Percentiles rank a stretch among this genome's conserved stretches.
Evolutionary conservation across 2,888 invertebrate species (phyloP).

Genomic region (Lissonota sp.): DNA sequence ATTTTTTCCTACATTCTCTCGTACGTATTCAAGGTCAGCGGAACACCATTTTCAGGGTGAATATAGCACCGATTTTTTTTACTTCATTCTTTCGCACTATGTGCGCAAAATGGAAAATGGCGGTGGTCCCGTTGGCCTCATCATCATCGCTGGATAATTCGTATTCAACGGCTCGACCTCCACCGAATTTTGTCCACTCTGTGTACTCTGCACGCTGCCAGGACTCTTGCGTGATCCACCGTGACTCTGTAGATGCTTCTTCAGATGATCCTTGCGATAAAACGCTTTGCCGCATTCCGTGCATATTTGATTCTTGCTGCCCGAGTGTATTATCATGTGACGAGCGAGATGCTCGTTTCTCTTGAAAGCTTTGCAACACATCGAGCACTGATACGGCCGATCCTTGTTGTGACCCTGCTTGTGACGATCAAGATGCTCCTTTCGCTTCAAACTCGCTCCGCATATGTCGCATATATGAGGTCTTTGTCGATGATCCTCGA

Average conservation of each 20-base stretch:
- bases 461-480: constrained; percentile 92
- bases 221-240: constrained; percentile 88
- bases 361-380: constrained; percentile 92
- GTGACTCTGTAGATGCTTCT: constrained; percentile 92
- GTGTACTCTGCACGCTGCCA: constrained; percentile 82
- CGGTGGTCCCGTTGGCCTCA: constrained; percentile 81
- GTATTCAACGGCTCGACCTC: constrained; percentile 74
- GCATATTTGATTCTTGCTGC: constrained; percentile 92
- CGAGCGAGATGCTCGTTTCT: constrained; percentile 93
- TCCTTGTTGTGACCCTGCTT: constrained; percentile 93
- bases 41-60: constrained; percentile 21
- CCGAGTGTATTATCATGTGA: constrained; percentile 93
- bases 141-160: constrained; percentile 79
- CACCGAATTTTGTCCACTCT: constrained; percentile 76
- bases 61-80: background rate
- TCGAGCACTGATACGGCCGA: constrained; percentile 91
- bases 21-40: no score
- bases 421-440: constrained; percentile 91
- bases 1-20: no score
- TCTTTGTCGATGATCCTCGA: constrained; percentile 91
- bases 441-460: constrained; percentile 91
- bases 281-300: constrained; percentile 91
- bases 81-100: constrained; percentile 66
- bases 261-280: constrained; percentile 92
- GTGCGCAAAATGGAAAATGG: constrained; percentile 81